Percentiles rank a stretch among this genome's conserved stretches.
These are phyloP conservation scores for Leptodirus hochenwartii DNA, from an alignment of 2,888 invertebrate genomes.

Conservation along the genomic window DNA sequence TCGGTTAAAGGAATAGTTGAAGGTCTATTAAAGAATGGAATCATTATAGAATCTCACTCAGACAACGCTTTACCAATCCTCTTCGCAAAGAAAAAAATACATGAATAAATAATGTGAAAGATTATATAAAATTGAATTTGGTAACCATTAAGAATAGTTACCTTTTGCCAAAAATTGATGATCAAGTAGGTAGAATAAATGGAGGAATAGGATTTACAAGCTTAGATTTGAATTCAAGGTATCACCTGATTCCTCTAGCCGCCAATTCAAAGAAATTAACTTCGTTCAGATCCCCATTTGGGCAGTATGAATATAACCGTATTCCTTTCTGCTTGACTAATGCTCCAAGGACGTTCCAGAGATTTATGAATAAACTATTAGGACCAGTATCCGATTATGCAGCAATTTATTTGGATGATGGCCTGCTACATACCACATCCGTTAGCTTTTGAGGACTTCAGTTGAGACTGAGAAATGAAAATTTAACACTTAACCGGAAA, in stretches of 20 bases:
- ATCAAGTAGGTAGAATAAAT: conserved; percentile 15
- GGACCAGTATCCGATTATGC: conserved; percentile 3
- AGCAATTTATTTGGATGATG: conserved; percentile 11
- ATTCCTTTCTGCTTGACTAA: conserved; percentile 21
- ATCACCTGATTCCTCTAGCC: no score
- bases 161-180: conserved; percentile 18
- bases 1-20: conserved; percentile 12
- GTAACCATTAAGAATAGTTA: conserved; percentile 17
- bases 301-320: conserved; percentile 17
- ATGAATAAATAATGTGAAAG: conserved; percentile 15
- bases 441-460: conserved; percentile 6
- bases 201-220: conserved; percentile 16
- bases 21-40: conserved; percentile 8
- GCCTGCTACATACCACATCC: conserved; percentile 6
- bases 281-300: conserved; percentile 18
- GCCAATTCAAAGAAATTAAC: conserved; percentile 16
- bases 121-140: conserved; percentile 17
- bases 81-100: conserved; percentile 15
- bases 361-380: conserved; percentile 14
- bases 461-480: not conserved
- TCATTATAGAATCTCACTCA: conserved; percentile 15
- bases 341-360: conserved; percentile 19
- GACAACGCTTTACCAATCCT: conserved; percentile 13
- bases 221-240: conserved; percentile 17
- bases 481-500: conserved; percentile 3